Conservation (phyloP, 2,888 invertebrate genomes). For the Elysia crispata region DNA sequence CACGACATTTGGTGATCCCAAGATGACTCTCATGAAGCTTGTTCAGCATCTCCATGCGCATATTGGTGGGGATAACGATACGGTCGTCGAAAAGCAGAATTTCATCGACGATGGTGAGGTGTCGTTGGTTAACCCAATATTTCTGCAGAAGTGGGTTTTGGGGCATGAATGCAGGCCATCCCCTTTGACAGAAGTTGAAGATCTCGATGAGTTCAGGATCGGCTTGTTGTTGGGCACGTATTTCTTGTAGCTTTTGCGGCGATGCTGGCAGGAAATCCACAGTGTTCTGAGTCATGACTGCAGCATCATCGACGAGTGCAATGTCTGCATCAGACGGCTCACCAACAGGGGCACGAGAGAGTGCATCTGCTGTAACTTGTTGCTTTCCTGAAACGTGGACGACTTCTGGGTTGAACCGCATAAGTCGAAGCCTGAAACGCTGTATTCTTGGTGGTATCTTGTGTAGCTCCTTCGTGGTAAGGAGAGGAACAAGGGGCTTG, state of each 20-base stretch:
- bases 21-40: slow-evolving; percentile 29
- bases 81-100: slow-evolving; percentile 18
- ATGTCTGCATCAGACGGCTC: not conserved
- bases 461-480: slow-evolving; percentile 27
- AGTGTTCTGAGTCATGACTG: not conserved
- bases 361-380: not conserved
- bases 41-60: slow-evolving; percentile 22
- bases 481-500: slow-evolving; percentile 25
- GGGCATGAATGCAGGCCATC: slow-evolving; percentile 29
- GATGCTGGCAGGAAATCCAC: slow-evolving; percentile 23
- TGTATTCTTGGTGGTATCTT: slow-evolving; percentile 45
- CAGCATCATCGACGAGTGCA: not conserved
- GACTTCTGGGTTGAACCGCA: not conserved
- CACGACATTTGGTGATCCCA: slow-evolving; percentile 38
- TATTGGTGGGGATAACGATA: slow-evolving; percentile 30
- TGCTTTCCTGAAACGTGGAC: not conserved
- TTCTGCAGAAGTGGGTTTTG: slow-evolving; percentile 4
- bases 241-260: slow-evolving; percentile 2
- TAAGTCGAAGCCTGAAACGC: slow-evolving; percentile 32
- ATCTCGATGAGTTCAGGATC: not conserved
- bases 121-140: not conserved
- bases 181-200: not conserved
- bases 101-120: slow-evolving; percentile 2
- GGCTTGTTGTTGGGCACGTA: not conserved
- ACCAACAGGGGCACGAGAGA: slow-evolving; percentile 13